These are phyloP conservation scores for Chaetodon trifasciatus DNA, from an alignment of 2,797 vertebrate species.

Conservation along the genomic window DNA sequence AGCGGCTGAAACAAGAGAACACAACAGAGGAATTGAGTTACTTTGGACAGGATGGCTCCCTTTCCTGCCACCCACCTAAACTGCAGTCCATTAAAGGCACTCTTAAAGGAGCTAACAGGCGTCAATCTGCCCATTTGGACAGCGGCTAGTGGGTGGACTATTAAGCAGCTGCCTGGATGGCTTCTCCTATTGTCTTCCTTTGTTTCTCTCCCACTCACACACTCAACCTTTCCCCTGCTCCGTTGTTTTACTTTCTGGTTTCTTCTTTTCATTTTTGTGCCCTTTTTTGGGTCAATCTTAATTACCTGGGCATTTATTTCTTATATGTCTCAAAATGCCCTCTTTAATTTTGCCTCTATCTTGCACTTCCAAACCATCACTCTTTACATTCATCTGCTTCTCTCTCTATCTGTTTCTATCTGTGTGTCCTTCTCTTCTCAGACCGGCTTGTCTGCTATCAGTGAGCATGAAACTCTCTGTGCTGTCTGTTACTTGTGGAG, in stretches of 20 bases:
- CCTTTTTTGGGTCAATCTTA: constrained; percentile 9
- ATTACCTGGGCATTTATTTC: constrained; percentile 12
- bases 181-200: constrained; percentile 66
- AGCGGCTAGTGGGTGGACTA: constrained; percentile 73
- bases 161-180: constrained; percentile 67
- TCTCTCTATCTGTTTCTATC: constrained; percentile 34
- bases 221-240: constrained; percentile 41
- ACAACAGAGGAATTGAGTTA: constrained; percentile 73
- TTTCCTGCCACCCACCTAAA: constrained; percentile 88
- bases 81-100: constrained; percentile 78
- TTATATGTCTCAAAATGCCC: not conserved
- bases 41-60: constrained; percentile 86
- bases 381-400: constrained; percentile 15
- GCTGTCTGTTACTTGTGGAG: constrained; percentile 26
- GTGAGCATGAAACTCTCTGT: constrained; percentile 41
- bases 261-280: constrained; percentile 25
- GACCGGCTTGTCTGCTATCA: constrained; percentile 38
- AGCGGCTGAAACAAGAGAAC: constrained; percentile 70
- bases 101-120: constrained; percentile 77
- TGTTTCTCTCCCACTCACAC: constrained; percentile 45
- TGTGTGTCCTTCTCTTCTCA: constrained; percentile 30
- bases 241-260: not conserved
- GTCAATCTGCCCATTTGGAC: constrained; percentile 79
- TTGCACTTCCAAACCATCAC: not conserved
- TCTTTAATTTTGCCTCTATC: constrained; percentile 7